phyloP scores from a whole-genome alignment of 2,888 invertebrate genomes.

The Xiphydria camelus region DNA sequence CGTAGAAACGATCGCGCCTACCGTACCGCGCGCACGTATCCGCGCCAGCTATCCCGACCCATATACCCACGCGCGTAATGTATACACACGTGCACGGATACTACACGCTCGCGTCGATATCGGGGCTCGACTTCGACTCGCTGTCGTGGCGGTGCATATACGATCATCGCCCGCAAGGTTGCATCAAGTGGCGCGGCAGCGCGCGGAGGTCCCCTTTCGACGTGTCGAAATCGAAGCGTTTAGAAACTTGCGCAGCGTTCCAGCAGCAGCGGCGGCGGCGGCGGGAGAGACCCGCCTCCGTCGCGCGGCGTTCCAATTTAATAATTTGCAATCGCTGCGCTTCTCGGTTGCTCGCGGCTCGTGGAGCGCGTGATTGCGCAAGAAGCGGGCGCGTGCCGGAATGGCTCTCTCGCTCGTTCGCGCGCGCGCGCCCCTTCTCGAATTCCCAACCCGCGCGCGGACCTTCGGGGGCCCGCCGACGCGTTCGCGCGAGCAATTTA shows the following conservation, averaged over 20 bases:
- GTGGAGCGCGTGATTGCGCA: conserved; percentile 21
- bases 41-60: too few relatives aligned
- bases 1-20: too few relatives aligned
- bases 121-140: conserved; percentile 17
- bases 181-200: conserved; percentile 2
- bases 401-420: conserved; percentile 21
- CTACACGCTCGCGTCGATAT: conserved; percentile 30
- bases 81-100: conserved; percentile 27
- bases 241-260: too few relatives aligned
- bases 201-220: neutral
- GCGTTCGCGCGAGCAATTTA: too few relatives aligned
- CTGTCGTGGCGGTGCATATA: conserved; percentile 8
- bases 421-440: conserved; percentile 9
- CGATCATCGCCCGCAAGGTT: conserved; percentile 26
- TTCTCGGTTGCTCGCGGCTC: conserved; percentile 1
- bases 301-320: conserved; percentile 12
- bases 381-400: conserved; percentile 18
- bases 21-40: too few relatives aligned
- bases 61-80: too few relatives aligned
- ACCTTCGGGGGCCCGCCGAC: too few relatives aligned
- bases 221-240: neutral
- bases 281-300: conserved; percentile 5
- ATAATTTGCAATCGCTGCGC: conserved; percentile 18
- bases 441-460: neutral
- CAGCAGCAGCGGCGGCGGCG: neutral